These are phyloP conservation scores for Crotophaga sulcirostris DNA, from an alignment of 2,113 vertebrate species.

Conservation along the genomic window DNA sequence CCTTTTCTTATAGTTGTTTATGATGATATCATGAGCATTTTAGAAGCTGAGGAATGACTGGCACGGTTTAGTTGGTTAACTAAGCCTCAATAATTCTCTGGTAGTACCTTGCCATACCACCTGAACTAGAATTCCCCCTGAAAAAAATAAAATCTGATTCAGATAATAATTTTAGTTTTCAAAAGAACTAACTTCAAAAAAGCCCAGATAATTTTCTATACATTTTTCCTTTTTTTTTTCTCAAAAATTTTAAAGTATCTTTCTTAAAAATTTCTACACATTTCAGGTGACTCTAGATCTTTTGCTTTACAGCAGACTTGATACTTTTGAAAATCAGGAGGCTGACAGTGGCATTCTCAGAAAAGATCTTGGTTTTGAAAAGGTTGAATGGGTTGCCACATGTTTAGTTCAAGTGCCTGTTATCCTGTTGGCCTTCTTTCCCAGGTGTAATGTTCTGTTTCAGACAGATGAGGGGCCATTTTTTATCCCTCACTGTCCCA, in stretches of 20 bases:
- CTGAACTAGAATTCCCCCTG: not conserved
- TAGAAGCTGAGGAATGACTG: not conserved
- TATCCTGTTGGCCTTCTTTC: not conserved
- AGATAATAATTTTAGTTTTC: not conserved
- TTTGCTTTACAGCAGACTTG: not conserved
- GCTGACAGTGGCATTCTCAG: not conserved
- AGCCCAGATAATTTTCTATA: not conserved
- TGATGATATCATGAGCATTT: not conserved
- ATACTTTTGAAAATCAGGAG: not conserved
- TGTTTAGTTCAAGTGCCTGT: not conserved
- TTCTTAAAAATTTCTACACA: not conserved
- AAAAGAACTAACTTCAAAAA: not conserved
- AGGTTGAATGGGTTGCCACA: not conserved
- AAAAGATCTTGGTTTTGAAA: not conserved
- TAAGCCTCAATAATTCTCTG: not conserved
- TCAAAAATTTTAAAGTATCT: not conserved
- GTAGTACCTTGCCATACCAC: not conserved
- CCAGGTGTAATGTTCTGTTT: not conserved
- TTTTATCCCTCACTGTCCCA: not conserved
- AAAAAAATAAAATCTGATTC: not conserved
- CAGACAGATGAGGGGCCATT: not conserved
- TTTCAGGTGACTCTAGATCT: not conserved
- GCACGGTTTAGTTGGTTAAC: not conserved
- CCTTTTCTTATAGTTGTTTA: not conserved
- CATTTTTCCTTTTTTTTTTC: rapidly evolving